Conservation (phyloP, 2,113 vertebrate genomes). For the Nothobranchius furzeri region DNA sequence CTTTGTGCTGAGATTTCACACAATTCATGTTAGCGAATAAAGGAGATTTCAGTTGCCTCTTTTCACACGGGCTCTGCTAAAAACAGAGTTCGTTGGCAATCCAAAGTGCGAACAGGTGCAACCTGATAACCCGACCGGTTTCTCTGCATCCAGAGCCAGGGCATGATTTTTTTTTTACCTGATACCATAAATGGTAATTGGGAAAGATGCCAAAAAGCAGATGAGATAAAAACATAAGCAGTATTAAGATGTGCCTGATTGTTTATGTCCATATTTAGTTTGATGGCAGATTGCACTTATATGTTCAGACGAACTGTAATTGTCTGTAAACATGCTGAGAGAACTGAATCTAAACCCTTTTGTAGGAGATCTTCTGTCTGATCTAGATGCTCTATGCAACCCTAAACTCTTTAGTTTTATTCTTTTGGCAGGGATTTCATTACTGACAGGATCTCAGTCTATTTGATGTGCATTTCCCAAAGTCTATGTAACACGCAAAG, state of each 20-base stretch:
- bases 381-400: too few species aligned
- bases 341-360: too few species aligned
- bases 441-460: too few species aligned
- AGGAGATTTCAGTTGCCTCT: conserved; percentile 4
- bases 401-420: too few species aligned
- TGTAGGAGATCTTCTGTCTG: too few species aligned
- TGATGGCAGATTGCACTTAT: too few species aligned
- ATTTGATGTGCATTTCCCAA: too few species aligned
- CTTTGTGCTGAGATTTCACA: neutral
- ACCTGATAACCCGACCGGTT: neutral
- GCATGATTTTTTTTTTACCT: neutral
- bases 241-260: neutral
- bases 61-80: conserved; percentile 19
- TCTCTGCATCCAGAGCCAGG: neutral
- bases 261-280: neutral
- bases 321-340: too few species aligned
- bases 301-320: too few species aligned
- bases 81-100: conserved; percentile 36
- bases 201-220: neutral
- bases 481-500: too few species aligned
- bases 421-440: too few species aligned
- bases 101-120: conserved; percentile 27
- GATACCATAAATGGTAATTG: neutral
- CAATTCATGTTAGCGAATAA: conserved; percentile 11
- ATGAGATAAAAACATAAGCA: neutral